phyloP scores from a whole-genome alignment of 2,888 invertebrate species.

The Ptychoptera contaminata region DNA sequence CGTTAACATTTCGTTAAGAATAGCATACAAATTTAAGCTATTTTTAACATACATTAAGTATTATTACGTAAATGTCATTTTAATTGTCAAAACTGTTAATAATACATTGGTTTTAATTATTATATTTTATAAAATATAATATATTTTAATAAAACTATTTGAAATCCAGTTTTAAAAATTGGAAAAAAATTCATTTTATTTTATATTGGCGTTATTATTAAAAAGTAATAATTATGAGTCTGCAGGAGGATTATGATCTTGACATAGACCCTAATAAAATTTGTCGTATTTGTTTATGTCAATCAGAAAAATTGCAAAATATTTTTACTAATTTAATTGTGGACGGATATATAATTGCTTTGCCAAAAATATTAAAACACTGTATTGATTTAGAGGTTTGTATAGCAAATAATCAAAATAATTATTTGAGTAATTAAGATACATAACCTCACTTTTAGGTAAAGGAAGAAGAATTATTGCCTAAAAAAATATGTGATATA shows the following conservation, averaged over 20 bases:
- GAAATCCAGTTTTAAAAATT: too few relatives aligned
- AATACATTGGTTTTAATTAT: too few relatives aligned
- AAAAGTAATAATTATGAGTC: too few relatives aligned
- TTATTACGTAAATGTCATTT: too few relatives aligned
- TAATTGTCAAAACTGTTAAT: too few relatives aligned
- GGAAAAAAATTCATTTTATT: too few relatives aligned
- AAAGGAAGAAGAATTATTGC: constrained; percentile 6
- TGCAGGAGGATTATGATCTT: constrained; percentile 6
- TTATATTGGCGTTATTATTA: too few relatives aligned
- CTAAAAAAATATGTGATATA: constrained; percentile 9
- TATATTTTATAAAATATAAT: too few relatives aligned
- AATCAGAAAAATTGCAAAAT: constrained; percentile 7
- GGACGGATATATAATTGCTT: constrained; percentile 9
- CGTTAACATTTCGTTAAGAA: too few relatives aligned
- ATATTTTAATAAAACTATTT: too few relatives aligned
- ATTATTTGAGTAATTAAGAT: neutral
- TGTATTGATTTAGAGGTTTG: constrained; percentile 9
- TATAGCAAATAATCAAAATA: neutral
- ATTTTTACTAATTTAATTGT: constrained; percentile 9
- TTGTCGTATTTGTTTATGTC: constrained; percentile 10
- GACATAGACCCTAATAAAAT: constrained; percentile 9
- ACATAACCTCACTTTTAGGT: constrained; percentile 6
- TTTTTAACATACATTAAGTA: too few relatives aligned
- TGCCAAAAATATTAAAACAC: constrained; percentile 9
- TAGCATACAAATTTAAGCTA: too few relatives aligned